Evolutionary conservation across 2,797 vertebrate genomes (phyloP).

Genomic region (Galago senegalensis): DNA sequence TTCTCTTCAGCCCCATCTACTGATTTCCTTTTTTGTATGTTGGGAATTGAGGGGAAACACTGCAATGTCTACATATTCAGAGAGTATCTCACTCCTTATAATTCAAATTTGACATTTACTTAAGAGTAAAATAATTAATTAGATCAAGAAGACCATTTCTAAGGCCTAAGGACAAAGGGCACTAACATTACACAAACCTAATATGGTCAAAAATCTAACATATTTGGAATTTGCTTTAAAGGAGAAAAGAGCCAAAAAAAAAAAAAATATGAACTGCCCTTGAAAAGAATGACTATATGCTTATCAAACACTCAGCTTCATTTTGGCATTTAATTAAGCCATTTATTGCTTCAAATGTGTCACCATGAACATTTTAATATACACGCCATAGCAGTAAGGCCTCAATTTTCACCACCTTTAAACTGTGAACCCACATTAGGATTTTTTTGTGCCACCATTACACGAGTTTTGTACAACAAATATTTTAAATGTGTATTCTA

Average conservation of each 20-base stretch:
- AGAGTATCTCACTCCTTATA: not conserved
- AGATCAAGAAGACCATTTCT: constrained; percentile 35
- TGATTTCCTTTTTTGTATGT: not conserved
- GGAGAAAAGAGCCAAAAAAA: constrained; percentile 62
- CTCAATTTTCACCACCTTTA: constrained; percentile 81
- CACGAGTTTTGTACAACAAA: constrained; percentile 75
- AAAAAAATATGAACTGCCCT: constrained; percentile 53
- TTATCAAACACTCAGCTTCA: constrained; percentile 84
- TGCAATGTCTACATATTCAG: not conserved
- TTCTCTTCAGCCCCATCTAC: constrained; percentile 13
- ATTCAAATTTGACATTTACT: not conserved
- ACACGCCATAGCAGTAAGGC: constrained; percentile 83
- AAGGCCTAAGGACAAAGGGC: constrained; percentile 47
- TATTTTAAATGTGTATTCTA: constrained; percentile 70
- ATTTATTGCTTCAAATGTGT: constrained; percentile 86
- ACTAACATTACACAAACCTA: not conserved
- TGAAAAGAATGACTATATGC: constrained; percentile 60
- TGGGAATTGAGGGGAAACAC: not conserved
- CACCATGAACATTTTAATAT: constrained; percentile 82
- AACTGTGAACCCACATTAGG: constrained; percentile 78
- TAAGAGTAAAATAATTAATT: constrained; percentile 30
- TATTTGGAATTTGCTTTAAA: constrained; percentile 30
- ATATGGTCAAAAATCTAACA: constrained; percentile 14
- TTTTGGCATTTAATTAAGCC: constrained; percentile 84
- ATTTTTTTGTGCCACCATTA: constrained; percentile 76